phyloP scores from a whole-genome alignment of 2,888 invertebrate genomes.

The Mystacides longicornis region DNA sequence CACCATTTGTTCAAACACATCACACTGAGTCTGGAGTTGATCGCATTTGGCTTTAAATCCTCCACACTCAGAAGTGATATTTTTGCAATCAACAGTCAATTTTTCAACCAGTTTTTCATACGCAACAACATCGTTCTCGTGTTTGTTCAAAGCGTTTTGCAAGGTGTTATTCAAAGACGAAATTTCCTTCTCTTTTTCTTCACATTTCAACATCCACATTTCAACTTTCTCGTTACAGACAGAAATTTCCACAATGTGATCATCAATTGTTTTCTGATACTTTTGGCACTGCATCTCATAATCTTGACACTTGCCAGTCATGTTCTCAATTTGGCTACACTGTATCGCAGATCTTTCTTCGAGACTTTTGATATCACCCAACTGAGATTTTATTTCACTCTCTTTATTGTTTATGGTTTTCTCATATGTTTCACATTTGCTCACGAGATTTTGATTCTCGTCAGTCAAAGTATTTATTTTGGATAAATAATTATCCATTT shows the following conservation, averaged over 20 bases:
- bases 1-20: not conserved
- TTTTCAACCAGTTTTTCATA: not conserved
- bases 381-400: not conserved
- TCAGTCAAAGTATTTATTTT: not conserved
- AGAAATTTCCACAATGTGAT: not conserved
- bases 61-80: not conserved
- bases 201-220: not conserved
- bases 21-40: not conserved
- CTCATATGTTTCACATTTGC: not conserved
- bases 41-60: not conserved
- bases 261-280: not conserved
- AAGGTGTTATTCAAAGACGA: too few species aligned
- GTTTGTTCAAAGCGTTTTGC: too few species aligned
- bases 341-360: not conserved
- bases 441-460: not conserved
- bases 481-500: not conserved
- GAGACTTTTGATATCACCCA: not conserved
- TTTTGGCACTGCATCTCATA: not conserved
- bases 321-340: not conserved
- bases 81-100: not conserved
- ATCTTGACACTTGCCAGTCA: not conserved
- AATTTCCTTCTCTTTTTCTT: not conserved
- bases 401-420: not conserved
- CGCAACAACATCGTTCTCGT: not conserved
- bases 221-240: not conserved